Evolutionary conservation across 2,797 vertebrate genomes (phyloP), one percentile per base, ranked within the genome.

Genomic region (Bovichtus diacanthus): DNA sequence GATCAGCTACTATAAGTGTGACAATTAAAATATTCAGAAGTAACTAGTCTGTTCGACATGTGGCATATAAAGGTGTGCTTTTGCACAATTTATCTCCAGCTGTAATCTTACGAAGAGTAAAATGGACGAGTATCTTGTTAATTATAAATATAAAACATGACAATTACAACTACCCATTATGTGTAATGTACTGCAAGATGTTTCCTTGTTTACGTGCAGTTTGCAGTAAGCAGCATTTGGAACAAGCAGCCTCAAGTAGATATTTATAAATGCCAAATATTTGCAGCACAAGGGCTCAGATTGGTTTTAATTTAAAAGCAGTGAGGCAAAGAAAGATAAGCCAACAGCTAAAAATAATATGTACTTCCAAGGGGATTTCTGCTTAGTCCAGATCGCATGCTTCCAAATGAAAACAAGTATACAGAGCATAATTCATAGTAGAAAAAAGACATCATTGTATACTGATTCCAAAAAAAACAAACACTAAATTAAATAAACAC

Each of bases 291-390:
- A 13, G 34, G 36, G 8, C 44, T 76, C 50, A 9, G 38, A 77
- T n/a, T 76, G 46, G 41, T 71, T 59, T 78, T 51, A 29, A 38
- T 83, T 89, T 82, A 51, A 10, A 46, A 61, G 31, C 27, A 72
- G 50, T 0, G 19, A 65, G 9, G 38, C 51, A 44, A 38, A 75
- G 46, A 62, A 61, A 79, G 60, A 79, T 53, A 55, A 76, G 63
- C 44, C 61, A 56, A 56, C 38, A 23, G 29, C 64, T 91, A 78
- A 85, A 91, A 86, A 79, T 86, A 85, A 68, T 53, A 29, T 27
- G 34, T 41, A 53, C 36, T 75, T 84, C 56, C 31, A 74, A 55
- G 62, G 62, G 80, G 70, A 85, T 77, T 81, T 89, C 66, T 74
- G 44, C 13, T 39, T 49, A 0, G 3, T 51, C 16, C 29, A 41